Percentiles rank a stretch among this genome's conserved stretches.
Evolutionary conservation across 2,797 vertebrate genomes (phyloP).

Genomic region (Chromobotia macracanthus): DNA sequence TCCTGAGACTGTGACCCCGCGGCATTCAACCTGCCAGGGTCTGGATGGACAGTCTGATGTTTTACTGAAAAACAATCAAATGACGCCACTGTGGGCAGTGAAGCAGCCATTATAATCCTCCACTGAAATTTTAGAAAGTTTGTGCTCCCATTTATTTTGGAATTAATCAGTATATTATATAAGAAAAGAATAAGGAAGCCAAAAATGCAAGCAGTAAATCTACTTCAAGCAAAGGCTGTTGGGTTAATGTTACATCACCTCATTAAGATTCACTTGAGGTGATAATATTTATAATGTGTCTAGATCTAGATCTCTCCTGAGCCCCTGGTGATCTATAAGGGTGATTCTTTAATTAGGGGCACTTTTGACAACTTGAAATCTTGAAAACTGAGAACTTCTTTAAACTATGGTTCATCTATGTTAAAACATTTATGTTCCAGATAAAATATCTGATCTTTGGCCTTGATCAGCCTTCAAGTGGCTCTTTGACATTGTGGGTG

Average conservation of each 20-base stretch:
- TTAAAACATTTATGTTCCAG: neutral
- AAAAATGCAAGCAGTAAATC: no score
- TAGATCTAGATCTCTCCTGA: neutral
- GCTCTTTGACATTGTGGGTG: neutral
- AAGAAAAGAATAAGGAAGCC: neutral
- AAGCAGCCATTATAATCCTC: neutral
- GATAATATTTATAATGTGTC: neutral
- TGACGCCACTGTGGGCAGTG: neutral
- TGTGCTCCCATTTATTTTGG: no score
- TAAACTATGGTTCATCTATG: neutral
- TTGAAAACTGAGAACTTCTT: neutral
- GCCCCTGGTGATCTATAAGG: neutral
- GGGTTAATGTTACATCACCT: neutral
- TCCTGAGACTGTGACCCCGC: conserved; percentile 13
- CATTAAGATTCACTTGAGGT: neutral
- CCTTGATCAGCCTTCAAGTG: neutral
- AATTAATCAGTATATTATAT: no score
- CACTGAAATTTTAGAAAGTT: neutral
- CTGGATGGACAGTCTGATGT: neutral
- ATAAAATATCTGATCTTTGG: neutral
- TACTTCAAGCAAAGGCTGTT: no score
- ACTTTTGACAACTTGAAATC: neutral
- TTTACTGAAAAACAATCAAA: neutral
- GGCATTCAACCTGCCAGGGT: neutral
- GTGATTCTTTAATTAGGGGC: neutral